Base-by-base conservation (phyloP, 2,113 vertebrate species). In the Sylvietta virens region DNA sequence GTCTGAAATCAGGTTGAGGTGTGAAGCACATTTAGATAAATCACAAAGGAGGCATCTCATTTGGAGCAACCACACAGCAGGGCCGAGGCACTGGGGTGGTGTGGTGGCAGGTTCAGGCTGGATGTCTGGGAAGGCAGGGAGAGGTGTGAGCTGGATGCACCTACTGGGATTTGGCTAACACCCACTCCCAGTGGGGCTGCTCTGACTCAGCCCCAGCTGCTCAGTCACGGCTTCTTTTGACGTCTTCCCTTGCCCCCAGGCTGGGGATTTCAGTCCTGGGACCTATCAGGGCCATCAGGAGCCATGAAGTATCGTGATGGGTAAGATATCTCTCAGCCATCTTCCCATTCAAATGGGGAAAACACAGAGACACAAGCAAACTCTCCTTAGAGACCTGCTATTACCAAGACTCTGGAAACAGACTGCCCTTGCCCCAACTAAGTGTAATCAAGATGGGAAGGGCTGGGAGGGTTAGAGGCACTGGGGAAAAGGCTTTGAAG, bases 71-170 rank as follows among this genome's bases (percentile, higher is more conserved):
- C 48, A 23, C 9, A 0, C 0, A 27, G 24, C 44, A 72, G 31
- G 18, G 60, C 37, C 0, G 1, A 51, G 76, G 48, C 1, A 0
- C 21, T 11, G 30, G 42, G 22, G 7, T n/a, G 19, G 6, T 1
- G 6, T 28, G 44, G 16, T 0, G 5, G 48, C 35, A 47, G 56
- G 22, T 9, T 56, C 15, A 39, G 57, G 35, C 70, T 81, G 61
- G 24, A n/a, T 48, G 50, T 22, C 51, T n/a, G 58, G 40, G 37
- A 45, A 73, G 30, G 17, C 28, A 64, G 71, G 85, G n/a, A 48
- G 33, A 57, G 42, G 10, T 4, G 20, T 31, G 67, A 40, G 37
- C 42, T 70, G 67, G 35, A 6, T 70, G 80, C 12, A 30, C 11
- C 27, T 21, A 2, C 37, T 17, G 60, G 70, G 64, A 2, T 24